Percentiles rank a stretch among this genome's conserved stretches.
phyloP scores from a whole-genome alignment of 2,888 invertebrate species.

The Aspidapion aeneum region DNA sequence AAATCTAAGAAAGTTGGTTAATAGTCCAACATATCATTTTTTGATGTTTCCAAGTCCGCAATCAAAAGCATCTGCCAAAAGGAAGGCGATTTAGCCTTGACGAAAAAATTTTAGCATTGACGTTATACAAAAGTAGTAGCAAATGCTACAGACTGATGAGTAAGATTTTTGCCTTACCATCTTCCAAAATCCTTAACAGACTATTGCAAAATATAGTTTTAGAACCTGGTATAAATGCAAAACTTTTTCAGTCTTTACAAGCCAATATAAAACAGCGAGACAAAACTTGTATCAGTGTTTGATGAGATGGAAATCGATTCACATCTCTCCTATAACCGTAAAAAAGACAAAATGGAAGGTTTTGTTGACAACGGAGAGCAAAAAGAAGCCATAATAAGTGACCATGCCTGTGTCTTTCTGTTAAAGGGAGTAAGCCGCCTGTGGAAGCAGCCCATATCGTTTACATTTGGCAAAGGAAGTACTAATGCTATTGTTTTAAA shows the following conservation, averaged over 20 bases:
- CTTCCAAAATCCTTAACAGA: conserved; percentile 20
- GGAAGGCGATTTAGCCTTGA: conserved; percentile 25
- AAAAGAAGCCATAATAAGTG: conserved; percentile 22
- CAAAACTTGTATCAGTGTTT: conserved; percentile 25
- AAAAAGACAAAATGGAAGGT: conserved; percentile 20
- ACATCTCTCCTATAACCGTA: conserved; percentile 23
- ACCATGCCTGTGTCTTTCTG: conserved; percentile 33
- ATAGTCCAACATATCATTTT: conserved; percentile 16
- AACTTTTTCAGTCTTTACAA: conserved; percentile 21
- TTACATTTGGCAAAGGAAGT: conserved; percentile 25
- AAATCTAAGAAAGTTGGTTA: conserved; percentile 7
- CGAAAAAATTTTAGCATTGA: conserved; percentile 29
- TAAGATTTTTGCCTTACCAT: conserved; percentile 27
- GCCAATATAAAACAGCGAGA: too few relatives aligned
- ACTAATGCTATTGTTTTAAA: conserved; percentile 21
- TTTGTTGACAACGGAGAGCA: conserved; percentile 24
- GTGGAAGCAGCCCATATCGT: conserved; percentile 30
- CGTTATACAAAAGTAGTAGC: conserved; percentile 25
- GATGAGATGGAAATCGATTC: conserved; percentile 27
- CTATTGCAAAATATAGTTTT: conserved; percentile 23
- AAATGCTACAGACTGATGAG: conserved; percentile 23
- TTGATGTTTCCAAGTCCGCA: conserved; percentile 17
- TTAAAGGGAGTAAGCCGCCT: conserved; percentile 25
- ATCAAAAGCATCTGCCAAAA: conserved; percentile 18
- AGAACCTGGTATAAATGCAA: conserved; percentile 23